Percentiles rank a stretch among this genome's conserved stretches.
Conservation (phyloP, 64 coral and sea anemone genomes). For the Pachyseris speciosa region DNA sequence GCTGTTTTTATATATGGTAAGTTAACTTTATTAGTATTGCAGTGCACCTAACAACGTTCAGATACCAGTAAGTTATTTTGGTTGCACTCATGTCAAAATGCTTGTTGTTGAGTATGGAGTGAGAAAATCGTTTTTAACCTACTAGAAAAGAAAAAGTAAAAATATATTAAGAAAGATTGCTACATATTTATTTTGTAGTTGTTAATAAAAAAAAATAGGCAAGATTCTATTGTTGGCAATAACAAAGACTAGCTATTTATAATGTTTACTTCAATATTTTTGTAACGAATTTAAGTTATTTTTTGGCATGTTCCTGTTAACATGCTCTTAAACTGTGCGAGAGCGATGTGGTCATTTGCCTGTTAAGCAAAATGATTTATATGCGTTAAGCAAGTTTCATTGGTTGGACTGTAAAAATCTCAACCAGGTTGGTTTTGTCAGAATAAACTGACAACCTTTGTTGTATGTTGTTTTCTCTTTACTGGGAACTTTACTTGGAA, state of each 20-base stretch:
- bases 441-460: slow-evolving; percentile 7
- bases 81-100: background rate
- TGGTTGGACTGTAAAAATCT: background rate
- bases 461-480: background rate
- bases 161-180: background rate
- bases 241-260: background rate
- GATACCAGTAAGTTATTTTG: background rate
- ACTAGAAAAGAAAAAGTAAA: background rate
- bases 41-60: background rate
- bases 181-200: slow-evolving; percentile 28
- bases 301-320: slow-evolving; percentile 9
- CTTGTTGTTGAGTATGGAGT: slow-evolving; percentile 6
- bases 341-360: background rate
- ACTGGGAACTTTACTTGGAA: background rate
- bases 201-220: background rate
- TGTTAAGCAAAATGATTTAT: background rate
- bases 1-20: background rate
- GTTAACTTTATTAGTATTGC: background rate
- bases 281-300: slow-evolving; percentile 31
- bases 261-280: slow-evolving; percentile 1
- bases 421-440: slow-evolving; percentile 4
- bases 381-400: background rate
- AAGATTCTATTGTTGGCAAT: slow-evolving; percentile 7
- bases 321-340: background rate
- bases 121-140: slow-evolving; percentile 15